These are phyloP conservation scores for Drosophila flavopinicola DNA, from an alignment of 2,888 invertebrate genomes.

Conservation along the genomic window DNA sequence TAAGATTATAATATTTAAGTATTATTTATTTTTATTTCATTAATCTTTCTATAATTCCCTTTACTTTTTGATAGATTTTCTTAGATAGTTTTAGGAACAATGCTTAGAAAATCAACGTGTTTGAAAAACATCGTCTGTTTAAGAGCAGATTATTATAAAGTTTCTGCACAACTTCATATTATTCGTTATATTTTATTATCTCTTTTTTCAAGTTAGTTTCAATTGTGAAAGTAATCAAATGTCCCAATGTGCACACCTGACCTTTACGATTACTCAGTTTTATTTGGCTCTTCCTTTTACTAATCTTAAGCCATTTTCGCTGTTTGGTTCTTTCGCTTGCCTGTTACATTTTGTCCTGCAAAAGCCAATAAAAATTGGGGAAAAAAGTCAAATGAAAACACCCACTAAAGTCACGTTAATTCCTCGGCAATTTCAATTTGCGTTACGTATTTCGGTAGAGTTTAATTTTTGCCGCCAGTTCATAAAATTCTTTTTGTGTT, in stretches of 20 bases:
- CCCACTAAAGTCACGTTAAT: conserved; percentile 59
- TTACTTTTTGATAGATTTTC: too few relatives aligned
- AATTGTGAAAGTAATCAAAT: too few relatives aligned
- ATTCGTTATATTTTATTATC: too few relatives aligned
- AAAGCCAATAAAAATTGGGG: conserved; percentile 47
- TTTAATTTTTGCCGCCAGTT: conserved; percentile 54
- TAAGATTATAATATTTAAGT: not conserved
- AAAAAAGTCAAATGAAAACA: conserved; percentile 40
- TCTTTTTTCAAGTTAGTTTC: too few relatives aligned
- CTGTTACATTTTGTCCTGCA: conserved; percentile 18
- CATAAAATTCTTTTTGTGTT: conserved; percentile 24
- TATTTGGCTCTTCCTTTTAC: not conserved
- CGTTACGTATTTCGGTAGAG: conserved; percentile 35
- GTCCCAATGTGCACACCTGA: not conserved
- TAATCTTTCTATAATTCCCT: too few relatives aligned
- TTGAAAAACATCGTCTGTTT: too few relatives aligned
- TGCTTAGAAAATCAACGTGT: too few relatives aligned
- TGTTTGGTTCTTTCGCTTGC: conserved; percentile 4
- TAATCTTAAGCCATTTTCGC: conserved; percentile 26
- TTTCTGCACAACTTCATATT: too few relatives aligned
- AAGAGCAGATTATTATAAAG: too few relatives aligned
- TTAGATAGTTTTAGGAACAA: too few relatives aligned
- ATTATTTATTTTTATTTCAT: too few relatives aligned
- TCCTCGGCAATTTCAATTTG: conserved; percentile 62
- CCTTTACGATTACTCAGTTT: not conserved